Evolutionary conservation across 2,888 invertebrate species (phyloP).

Genomic region (Cyclophora albipunctata): DNA sequence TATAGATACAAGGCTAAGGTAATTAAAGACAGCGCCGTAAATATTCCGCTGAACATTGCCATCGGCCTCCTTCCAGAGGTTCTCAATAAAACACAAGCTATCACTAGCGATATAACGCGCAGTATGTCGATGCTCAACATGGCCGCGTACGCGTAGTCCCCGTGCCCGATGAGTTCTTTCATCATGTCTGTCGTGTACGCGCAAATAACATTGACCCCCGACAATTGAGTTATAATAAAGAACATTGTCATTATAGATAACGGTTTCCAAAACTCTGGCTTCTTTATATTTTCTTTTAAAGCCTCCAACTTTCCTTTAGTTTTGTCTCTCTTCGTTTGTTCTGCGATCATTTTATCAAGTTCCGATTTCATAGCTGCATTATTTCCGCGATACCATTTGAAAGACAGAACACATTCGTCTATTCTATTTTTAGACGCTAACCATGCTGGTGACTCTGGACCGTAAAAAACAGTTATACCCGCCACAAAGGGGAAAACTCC

Average conservation of each 20-base stretch:
- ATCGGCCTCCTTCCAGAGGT: constrained; percentile 77
- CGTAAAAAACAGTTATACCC: constrained; percentile 68
- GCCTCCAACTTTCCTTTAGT: constrained; percentile 45
- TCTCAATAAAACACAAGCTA: constrained; percentile 77
- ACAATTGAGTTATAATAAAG: constrained; percentile 80
- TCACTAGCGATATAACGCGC: constrained; percentile 74
- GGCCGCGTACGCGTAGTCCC: constrained; percentile 75
- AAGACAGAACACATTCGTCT: constrained; percentile 74
- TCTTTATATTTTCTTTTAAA: constrained; percentile 53
- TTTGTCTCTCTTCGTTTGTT: constrained; percentile 44
- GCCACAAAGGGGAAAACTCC: constrained; percentile 70
- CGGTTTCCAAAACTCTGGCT: constrained; percentile 77
- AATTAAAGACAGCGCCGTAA: constrained; percentile 76
- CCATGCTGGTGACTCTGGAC: constrained; percentile 84
- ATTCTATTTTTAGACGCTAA: constrained; percentile 75
- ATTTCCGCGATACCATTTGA: constrained; percentile 77
- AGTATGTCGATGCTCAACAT: constrained; percentile 80
- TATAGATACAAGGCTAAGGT: constrained; percentile 67
- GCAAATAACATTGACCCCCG: constrained; percentile 81
- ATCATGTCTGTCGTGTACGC: constrained; percentile 82
- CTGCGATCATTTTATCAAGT: constrained; percentile 64
- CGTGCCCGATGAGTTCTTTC: constrained; percentile 71
- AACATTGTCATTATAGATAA: constrained; percentile 77
- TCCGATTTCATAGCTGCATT: constrained; percentile 62
- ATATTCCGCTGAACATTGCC: constrained; percentile 77